phyloP scores from a whole-genome alignment of 2,113 vertebrate species.

The Thunnus thynnus region DNA sequence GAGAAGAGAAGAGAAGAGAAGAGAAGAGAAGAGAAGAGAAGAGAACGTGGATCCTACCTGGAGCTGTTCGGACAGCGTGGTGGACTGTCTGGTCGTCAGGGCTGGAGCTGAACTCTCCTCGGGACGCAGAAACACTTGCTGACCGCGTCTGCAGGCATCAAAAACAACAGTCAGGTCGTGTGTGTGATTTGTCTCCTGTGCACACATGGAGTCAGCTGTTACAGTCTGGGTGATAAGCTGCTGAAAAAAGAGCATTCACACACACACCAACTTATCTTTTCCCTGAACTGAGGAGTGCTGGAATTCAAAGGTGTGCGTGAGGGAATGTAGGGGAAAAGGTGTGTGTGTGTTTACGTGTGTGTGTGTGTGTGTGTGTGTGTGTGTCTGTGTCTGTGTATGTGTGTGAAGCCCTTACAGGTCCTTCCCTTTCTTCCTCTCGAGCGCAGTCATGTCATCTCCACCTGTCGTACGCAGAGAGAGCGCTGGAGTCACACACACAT shows the following conservation, averaged over 20 bases:
- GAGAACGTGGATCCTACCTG: slow-evolving; percentile 72
- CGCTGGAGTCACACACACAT: slow-evolving; percentile 75
- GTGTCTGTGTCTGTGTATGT: slow-evolving; percentile 14
- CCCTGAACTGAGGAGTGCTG: slow-evolving; percentile 42
- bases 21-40: not conserved
- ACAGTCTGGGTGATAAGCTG: slow-evolving; percentile 44
- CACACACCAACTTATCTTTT: slow-evolving; percentile 49
- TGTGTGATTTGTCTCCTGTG: slow-evolving; percentile 22
- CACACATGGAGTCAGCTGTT: slow-evolving; percentile 52
- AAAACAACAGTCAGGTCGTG: slow-evolving; percentile 52
- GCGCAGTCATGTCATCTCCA: slow-evolving; percentile 84
- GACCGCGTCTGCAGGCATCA: slow-evolving; percentile 78
- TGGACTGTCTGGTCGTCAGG: slow-evolving; percentile 67
- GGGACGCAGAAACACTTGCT: slow-evolving; percentile 83
- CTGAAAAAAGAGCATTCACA: slow-evolving; percentile 33
- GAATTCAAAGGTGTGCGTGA: slow-evolving; percentile 69
- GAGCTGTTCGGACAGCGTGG: slow-evolving; percentile 74
- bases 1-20: slow-evolving; percentile 3
- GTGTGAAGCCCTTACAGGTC: slow-evolving; percentile 81
- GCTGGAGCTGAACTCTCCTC: slow-evolving; percentile 78
- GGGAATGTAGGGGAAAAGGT: slow-evolving; percentile 58
- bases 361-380: slow-evolving; percentile 29
- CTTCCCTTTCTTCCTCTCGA: slow-evolving; percentile 81
- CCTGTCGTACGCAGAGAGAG: slow-evolving; percentile 77
- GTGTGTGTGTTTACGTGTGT: slow-evolving; percentile 23